Percentiles rank a stretch among this genome's conserved stretches.
phyloP scores from a whole-genome alignment of 2,888 invertebrate genomes.

The Campoplex nolae region DNA sequence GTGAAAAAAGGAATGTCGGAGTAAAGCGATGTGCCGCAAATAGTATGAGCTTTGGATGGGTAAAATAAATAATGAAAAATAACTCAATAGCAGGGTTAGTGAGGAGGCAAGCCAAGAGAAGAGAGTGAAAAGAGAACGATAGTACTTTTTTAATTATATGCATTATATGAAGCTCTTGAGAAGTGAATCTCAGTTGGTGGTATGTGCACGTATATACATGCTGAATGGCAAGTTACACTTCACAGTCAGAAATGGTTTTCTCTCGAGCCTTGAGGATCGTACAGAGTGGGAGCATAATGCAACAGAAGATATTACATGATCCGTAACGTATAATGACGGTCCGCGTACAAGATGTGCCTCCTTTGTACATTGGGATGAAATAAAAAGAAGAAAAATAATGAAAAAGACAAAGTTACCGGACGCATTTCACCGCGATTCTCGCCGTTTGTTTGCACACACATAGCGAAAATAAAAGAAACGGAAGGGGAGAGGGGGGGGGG shows the following conservation, averaged over 20 bases:
- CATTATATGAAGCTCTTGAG: conserved; percentile 39
- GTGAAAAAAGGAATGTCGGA: conserved; percentile 6
- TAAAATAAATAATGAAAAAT: conserved; percentile 21
- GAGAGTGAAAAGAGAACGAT: neutral
- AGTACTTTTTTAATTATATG: conserved; percentile 52
- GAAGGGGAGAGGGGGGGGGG: neutral
- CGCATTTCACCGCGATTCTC: conserved; percentile 48
- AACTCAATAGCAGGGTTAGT: conserved; percentile 1
- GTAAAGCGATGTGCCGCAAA: conserved; percentile 26
- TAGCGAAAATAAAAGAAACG: conserved; percentile 1
- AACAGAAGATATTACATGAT: conserved; percentile 57
- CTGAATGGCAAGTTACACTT: conserved; percentile 9
- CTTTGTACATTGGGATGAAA: neutral
- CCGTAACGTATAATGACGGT: conserved; percentile 58
- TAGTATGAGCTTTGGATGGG: conserved; percentile 9
- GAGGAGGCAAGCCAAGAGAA: neutral
- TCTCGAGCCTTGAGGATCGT: conserved; percentile 27
- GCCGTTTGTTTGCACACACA: conserved; percentile 50
- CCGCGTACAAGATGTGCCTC: conserved; percentile 16
- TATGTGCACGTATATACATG: neutral
- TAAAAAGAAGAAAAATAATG: conserved; percentile 28
- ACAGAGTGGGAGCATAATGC: conserved; percentile 28
- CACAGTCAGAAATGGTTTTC: conserved; percentile 28
- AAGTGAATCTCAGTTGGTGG: conserved; percentile 29
- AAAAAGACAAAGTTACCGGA: conserved; percentile 46